Percentiles rank a stretch among this genome's conserved stretches.
phyloP scores from a whole-genome alignment of 2,888 invertebrate genomes.

The Parnassius smintheus region DNA sequence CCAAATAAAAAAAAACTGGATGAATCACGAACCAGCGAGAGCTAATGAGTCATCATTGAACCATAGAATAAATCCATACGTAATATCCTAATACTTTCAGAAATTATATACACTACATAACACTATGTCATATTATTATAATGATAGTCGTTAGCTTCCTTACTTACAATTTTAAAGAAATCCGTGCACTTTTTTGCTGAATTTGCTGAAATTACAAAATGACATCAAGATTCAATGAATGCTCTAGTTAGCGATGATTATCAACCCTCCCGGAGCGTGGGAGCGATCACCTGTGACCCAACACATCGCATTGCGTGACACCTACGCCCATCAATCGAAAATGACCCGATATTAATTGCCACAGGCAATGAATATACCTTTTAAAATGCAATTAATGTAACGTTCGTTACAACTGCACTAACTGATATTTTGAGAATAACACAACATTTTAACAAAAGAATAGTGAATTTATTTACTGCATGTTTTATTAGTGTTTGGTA shows the following conservation, averaged over 20 bases:
- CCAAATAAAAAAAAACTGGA: too few relatives aligned
- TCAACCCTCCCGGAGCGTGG: slow-evolving; percentile 47
- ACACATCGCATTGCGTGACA: slow-evolving; percentile 52
- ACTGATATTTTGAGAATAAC: neutral
- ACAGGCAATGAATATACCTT: slow-evolving; percentile 10
- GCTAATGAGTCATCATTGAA: too few relatives aligned
- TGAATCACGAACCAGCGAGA: too few relatives aligned
- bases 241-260: slow-evolving; percentile 36
- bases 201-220: slow-evolving; percentile 5
- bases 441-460: too few relatives aligned
- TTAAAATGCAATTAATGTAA: slow-evolving; percentile 15
- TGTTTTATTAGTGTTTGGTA: too few relatives aligned
- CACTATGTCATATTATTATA: too few relatives aligned
- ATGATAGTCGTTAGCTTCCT: too few relatives aligned
- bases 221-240: slow-evolving; percentile 15
- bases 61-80: too few relatives aligned
- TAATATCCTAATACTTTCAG: too few relatives aligned
- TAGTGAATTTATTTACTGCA: too few relatives aligned
- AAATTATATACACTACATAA: too few relatives aligned
- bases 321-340: slow-evolving; percentile 26
- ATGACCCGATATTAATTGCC: slow-evolving; percentile 19
- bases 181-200: neutral
- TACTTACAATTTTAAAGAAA: too few relatives aligned
- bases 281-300: slow-evolving; percentile 60
- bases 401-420: neutral